Evolutionary conservation across 2,113 vertebrate species (phyloP).

Genomic region (Trachemys scripta): DNA sequence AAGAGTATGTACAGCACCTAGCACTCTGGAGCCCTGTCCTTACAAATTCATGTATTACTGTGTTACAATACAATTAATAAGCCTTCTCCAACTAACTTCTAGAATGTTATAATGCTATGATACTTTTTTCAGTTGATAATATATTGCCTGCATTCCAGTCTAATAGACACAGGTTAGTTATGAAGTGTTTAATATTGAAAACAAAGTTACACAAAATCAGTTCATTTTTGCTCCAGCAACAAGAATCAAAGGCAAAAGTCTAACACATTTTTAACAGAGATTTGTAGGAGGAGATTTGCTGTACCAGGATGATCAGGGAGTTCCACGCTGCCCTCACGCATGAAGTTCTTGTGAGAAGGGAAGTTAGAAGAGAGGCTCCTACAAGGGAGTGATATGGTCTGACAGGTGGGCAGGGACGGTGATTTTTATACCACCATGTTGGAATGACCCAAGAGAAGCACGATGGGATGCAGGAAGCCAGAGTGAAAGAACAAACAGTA

Average conservation of each 20-base stretch:
- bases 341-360: background rate
- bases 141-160: background rate
- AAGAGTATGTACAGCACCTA: background rate
- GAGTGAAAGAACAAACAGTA: background rate
- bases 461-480: background rate
- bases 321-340: accelerated
- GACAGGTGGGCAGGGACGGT: accelerated
- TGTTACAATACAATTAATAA: background rate
- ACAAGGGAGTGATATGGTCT: background rate
- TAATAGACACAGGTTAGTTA: background rate
- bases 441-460: background rate
- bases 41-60: background rate
- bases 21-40: background rate
- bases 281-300: accelerated
- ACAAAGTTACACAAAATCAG: background rate
- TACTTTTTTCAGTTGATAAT: background rate
- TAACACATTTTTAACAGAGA: background rate
- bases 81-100: background rate
- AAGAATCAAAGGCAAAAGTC: background rate
- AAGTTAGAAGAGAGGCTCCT: background rate
- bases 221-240: accelerated
- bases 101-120: background rate
- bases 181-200: background rate
- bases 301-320: accelerated
- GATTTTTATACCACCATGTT: background rate